phyloP scores from a whole-genome alignment of 2,888 invertebrate genomes.

The Acanthosoma haemorrhoidale region DNA sequence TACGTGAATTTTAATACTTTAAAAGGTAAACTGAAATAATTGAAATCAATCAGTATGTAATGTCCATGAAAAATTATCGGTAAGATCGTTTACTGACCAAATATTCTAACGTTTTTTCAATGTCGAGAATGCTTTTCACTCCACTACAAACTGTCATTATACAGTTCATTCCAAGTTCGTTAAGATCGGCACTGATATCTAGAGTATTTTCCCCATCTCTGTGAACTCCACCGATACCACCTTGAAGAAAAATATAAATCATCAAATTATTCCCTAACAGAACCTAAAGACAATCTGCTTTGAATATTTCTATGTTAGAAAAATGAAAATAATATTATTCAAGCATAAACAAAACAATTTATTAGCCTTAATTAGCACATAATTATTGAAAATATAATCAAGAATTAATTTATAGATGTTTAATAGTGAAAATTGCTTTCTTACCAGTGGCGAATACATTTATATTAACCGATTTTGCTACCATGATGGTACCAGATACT shows the following conservation, averaged over 20 bases:
- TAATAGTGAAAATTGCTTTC: not conserved
- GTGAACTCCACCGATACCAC: conserved; percentile 88
- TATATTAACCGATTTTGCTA: conserved; percentile 76
- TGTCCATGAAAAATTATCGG: no score
- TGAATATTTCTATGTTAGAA: no score
- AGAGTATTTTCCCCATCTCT: conserved; percentile 76
- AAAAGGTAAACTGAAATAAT: no score
- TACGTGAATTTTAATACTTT: no score
- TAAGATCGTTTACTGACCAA: conserved; percentile 55
- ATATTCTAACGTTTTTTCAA: conserved; percentile 87
- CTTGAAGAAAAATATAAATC: conserved; percentile 42
- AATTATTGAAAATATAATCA: no score
- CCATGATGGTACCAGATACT: conserved; percentile 87
- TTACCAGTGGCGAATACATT: conserved; percentile 87
- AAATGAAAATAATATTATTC: no score
- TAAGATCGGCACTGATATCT: conserved; percentile 92
- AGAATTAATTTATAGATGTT: no score
- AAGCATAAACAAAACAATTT: no score
- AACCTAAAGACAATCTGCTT: no score
- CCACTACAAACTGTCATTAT: conserved; percentile 93
- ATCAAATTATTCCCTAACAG: not conserved
- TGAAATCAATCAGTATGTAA: not conserved
- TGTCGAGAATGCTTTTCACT: conserved; percentile 94
- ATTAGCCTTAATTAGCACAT: no score
- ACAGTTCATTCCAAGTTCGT: conserved; percentile 78